These are phyloP conservation scores for Ciconia stormi DNA, from an alignment of 2,113 vertebrate genomes.

Conservation along the genomic window DNA sequence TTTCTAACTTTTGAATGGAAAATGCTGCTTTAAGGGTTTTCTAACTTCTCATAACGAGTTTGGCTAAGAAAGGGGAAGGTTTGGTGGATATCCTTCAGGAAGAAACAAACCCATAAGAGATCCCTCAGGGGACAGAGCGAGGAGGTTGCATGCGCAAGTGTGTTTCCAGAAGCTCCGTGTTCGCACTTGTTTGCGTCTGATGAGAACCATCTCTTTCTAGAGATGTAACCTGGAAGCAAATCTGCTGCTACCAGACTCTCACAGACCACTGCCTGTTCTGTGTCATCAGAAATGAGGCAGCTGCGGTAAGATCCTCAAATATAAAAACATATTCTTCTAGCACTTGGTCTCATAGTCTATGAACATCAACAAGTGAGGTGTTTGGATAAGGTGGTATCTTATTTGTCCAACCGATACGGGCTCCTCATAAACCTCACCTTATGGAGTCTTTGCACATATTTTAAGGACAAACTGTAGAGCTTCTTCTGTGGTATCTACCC, in stretches of 20 bases:
- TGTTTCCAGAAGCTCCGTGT: neutral
- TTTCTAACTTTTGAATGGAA: neutral
- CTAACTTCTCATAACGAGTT: neutral
- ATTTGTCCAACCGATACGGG: neutral
- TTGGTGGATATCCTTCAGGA: neutral
- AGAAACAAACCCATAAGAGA: neutral
- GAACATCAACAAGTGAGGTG: neutral
- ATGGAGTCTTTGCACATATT: neutral
- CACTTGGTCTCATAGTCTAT: neutral
- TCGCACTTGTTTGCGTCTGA: neutral
- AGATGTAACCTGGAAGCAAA: neutral
- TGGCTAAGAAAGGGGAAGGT: neutral
- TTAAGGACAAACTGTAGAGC: neutral
- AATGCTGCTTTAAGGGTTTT: neutral
- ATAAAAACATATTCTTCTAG: neutral
- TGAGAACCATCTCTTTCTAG: neutral
- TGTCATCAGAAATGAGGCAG: neutral
- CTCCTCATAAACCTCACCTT: neutral
- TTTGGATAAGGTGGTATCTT: neutral
- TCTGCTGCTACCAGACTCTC: neutral
- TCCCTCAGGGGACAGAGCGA: rapidly evolving
- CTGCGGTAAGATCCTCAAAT: neutral
- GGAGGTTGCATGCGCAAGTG: rapidly evolving
- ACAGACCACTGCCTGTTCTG: neutral
- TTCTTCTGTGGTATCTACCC: neutral